Base-by-base conservation (phyloP, 2,113 vertebrate genomes). In the Leptodactylus fuscus region DNA sequence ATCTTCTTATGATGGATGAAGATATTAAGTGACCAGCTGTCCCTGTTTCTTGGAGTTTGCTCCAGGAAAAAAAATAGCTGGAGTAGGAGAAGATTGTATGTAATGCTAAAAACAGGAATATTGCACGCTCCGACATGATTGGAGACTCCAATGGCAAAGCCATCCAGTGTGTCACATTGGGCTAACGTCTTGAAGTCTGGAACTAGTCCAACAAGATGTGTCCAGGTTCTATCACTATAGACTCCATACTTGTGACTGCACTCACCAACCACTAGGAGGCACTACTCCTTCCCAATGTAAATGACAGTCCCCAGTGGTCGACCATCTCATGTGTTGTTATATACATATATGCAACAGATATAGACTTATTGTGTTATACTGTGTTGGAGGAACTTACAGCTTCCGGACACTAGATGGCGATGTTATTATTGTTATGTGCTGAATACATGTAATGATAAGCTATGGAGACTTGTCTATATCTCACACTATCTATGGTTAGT, bases 11-110 rank as follows among this genome's bases (percentile, higher is more conserved):
- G 75, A 83, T 87, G 51, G 81, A 79, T 80, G 51, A 46, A 62
- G 62, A 73, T 62, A 84, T 79, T 83, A 87, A 80, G 65, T 49
- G 76, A 80, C 81, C 81, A 84, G 86, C 48, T 83, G 65, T 83
- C 75, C 75, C 20, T 18, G 16, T 67, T 82, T 82, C 73, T 71
- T 77, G 18, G 32, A 41, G 60, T 70, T 79, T 67, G 24, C 44
- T 36, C 48, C 32, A 78, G 24, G 60, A 29, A 41, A 85, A 48
- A 60, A 41, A 29, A 70, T 85, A 16, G 7, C 74, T 41, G 13
- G 22, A 49, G 55, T 65, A 58, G 65, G 20, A 84, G 62, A 79
- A 41, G 27, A 77, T 79, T 71, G 27, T 12, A 41, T 48, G 20
- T 29, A 10, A 69, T 55, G 24, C 48, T 41, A 22, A 53, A 29